Evolutionary conservation across 2,888 invertebrate genomes (phyloP), one percentile per base, ranked within the genome.

Genomic region (Macroteleia sp.): DNA sequence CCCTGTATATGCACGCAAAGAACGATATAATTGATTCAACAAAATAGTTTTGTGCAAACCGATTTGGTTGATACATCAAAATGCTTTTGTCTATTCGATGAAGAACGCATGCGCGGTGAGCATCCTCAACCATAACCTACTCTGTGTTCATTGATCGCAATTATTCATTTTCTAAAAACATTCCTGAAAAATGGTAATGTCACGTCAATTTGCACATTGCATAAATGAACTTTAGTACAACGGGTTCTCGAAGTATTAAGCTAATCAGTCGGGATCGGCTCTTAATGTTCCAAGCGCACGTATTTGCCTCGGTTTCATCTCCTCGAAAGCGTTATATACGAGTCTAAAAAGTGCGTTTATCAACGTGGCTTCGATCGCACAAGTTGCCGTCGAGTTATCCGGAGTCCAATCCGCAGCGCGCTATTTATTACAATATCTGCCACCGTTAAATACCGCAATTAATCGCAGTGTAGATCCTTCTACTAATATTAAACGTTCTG

Each of bases 341-440:
- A 14, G n/a, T 34, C 8, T 5, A 44, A 67, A 67, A 67, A 59
- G 42, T 59, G 57, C 50, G 69, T 69, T 57, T 59, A 69, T 69
- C 69, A 32, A 19, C 25, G 19, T n/a, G 17, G 1, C 16, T 17
- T 41, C 42, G 32, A 32, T 28, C 25, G 9, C 25, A 6, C 25
- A 36, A 39, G 34, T 59, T 59, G 14, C 9, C 34, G 20, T 4
- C 14, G 25, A 52, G 64, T 41, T 41, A 28, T 4, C 19, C 14
- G 6, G 2, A 28, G 56, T 14, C 34, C 19, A 30, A 56, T 67
- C 39, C 56, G 39, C 44, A 46, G 12, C 3, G n/a, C n/a, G 42
- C 69, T 56, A 69, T 69, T 70, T 52, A 59, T 70, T 70, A 70
- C 50, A 70, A 70, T 70, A 59, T 61, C 56, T 70, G 57, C 28